Evolutionary conservation across 1,140 invertebrate species (phyloP), one percentile per base, ranked within the genome.

Genomic region (Magallana gigas): DNA sequence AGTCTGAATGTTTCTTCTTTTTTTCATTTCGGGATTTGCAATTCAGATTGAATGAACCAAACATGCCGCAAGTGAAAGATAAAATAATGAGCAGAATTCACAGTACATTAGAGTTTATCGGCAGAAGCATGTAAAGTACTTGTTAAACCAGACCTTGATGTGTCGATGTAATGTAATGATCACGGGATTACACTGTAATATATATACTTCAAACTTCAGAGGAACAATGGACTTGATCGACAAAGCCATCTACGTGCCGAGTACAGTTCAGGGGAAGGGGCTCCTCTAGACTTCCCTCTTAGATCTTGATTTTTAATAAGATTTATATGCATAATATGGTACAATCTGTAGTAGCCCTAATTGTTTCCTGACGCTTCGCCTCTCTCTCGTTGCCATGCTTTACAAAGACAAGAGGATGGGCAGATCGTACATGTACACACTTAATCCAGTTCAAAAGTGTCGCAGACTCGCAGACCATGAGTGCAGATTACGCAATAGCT

Each of bases 21-120:
- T 76, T 76, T 18, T 29, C 68, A 76, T 76, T 76, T 29, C 23
- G 68, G 23, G 68, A 76, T 64, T 64, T 64, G 60, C 60, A 64
- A 64, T 64, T 64, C 60, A n/a, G 18, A 64, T 76, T 29, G 68
- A 76, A 76, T 11, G 8, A 76, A 12, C 68, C 36, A 23, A 76
- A 76, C 68, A 76, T 76, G 68, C 68, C 23, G 11, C 68, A 76
- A 76, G 36, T 76, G 14, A 29, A 11, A 76, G 68, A 76, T 76
- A 76, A 29, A 36, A 62, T 64, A 64, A 64, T 64, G 16, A 64
- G 60, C 18, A 36, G 14, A 29, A 23, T 76, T 29, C 68, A 76
- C 68, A 29, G 60, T 5, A n/a, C 12, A 62, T 62, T 4, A 48
- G 36, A 48, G 36, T 48, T 48, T 48, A 48, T 48, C 36, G 36